Evolutionary conservation across 2,888 invertebrate species (phyloP).

Genomic region (Aleiodes leptofemur): DNA sequence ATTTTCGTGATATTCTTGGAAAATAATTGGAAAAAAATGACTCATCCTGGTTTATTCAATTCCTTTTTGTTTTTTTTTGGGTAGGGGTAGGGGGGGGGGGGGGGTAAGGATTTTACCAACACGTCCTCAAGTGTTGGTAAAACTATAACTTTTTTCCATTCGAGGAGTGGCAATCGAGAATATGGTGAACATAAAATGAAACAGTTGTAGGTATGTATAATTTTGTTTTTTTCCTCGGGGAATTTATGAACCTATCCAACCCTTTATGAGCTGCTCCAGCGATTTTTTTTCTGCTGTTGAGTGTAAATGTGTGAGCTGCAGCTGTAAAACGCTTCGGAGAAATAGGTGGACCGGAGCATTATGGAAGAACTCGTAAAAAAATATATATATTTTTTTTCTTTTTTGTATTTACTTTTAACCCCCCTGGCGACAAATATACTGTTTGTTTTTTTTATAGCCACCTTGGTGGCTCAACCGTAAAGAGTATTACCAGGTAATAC

Average conservation of each 20-base stretch:
- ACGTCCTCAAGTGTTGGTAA: no score
- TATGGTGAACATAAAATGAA: constrained; percentile 17
- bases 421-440: constrained; percentile 18
- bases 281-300: not conserved
- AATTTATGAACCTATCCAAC: not conserved
- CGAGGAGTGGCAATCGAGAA: no score
- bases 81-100: no score
- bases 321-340: constrained; percentile 31
- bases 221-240: not conserved
- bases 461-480: constrained; percentile 23
- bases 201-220: constrained; percentile 1
- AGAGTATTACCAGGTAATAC: constrained; percentile 21
- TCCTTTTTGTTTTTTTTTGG: no score
- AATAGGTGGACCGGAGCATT: constrained; percentile 11
- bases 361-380: constrained; percentile 25
- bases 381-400: not conserved
- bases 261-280: constrained; percentile 3
- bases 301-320: constrained; percentile 26
- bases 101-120: no score
- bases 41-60: no score
- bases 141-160: no score
- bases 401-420: constrained; percentile 1
- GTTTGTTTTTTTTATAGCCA: constrained; percentile 30
- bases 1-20: no score
- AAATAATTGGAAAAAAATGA: no score